Percentiles rank a stretch among this genome's conserved stretches.
Evolutionary conservation across 2,113 vertebrate genomes (phyloP).

Genomic region (Bufo bufo): DNA sequence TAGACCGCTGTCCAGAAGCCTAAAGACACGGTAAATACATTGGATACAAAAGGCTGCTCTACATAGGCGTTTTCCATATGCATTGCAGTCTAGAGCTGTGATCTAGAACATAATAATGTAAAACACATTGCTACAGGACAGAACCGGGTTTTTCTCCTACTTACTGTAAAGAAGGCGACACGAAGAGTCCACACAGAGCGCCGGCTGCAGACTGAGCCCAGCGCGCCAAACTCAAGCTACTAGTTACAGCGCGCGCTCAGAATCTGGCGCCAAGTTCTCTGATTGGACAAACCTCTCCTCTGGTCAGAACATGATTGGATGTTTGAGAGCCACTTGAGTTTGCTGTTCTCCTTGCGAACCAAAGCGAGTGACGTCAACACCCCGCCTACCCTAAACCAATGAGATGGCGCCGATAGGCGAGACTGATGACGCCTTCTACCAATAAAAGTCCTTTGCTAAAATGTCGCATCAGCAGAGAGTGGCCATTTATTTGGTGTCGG

Average conservation of each 20-base stretch:
- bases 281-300: neutral
- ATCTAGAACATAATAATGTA: no score
- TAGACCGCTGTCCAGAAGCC: no score
- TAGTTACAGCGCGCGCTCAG: slow-evolving; percentile 30
- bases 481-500: neutral
- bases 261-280: slow-evolving; percentile 40
- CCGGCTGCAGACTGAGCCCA: neutral
- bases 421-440: neutral
- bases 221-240: slow-evolving; percentile 33
- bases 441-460: neutral
- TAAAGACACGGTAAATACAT: no score
- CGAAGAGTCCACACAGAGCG: neutral
- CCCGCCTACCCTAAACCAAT: neutral
- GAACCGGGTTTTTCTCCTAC: neutral
- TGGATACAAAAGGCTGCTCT: no score
- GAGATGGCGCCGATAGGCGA: neutral
- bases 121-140: no score
- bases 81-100: no score
- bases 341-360: neutral
- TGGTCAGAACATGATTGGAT: neutral
- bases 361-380: neutral
- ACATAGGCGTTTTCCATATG: no score
- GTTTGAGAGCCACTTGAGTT: no score
- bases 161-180: neutral
- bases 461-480: neutral